phyloP scores from a whole-genome alignment of 1,140 invertebrate species.

The Pseudomyrmex cubaensis region DNA sequence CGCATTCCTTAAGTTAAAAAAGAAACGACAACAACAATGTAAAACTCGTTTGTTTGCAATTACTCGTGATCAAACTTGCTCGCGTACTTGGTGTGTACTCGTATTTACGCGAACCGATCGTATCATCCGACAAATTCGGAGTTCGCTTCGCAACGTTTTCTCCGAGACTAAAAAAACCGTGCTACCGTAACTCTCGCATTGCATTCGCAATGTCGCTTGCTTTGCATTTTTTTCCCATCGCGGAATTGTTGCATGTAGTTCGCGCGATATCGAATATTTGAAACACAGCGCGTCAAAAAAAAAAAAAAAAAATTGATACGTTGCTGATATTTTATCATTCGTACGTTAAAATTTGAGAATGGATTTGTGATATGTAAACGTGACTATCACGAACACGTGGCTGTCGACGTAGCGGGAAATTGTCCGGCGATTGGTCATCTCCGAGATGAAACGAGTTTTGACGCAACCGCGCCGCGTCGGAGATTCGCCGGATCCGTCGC shows the following conservation, averaged over 20 bases:
- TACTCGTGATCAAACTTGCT: too few species aligned
- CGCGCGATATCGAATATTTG: neutral
- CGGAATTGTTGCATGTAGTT: too few species aligned
- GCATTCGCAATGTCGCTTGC: neutral
- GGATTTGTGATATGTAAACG: neutral
- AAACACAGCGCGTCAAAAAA: too few species aligned
- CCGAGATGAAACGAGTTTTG: conserved; percentile 32
- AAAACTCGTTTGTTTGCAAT: too few species aligned
- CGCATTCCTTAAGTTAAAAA: neutral
- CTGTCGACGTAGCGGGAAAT: conserved; percentile 17
- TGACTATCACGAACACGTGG: neutral
- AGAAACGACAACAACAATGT: neutral
- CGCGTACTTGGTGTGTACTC: too few species aligned
- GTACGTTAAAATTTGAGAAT: neutral
- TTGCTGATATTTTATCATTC: neutral
- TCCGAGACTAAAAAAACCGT: neutral
- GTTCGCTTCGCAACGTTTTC: too few species aligned
- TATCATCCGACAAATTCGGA: too few species aligned
- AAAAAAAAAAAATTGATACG: neutral
- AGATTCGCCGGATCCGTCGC: conserved; percentile 17
- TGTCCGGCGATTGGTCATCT: neutral
- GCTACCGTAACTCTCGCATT: too few species aligned
- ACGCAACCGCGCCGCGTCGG: neutral
- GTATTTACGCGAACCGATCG: too few species aligned
- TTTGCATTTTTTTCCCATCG: neutral